These are phyloP conservation scores for Serripes groenlandicus DNA, from an alignment of 2,888 invertebrate genomes.

Conservation along the genomic window DNA sequence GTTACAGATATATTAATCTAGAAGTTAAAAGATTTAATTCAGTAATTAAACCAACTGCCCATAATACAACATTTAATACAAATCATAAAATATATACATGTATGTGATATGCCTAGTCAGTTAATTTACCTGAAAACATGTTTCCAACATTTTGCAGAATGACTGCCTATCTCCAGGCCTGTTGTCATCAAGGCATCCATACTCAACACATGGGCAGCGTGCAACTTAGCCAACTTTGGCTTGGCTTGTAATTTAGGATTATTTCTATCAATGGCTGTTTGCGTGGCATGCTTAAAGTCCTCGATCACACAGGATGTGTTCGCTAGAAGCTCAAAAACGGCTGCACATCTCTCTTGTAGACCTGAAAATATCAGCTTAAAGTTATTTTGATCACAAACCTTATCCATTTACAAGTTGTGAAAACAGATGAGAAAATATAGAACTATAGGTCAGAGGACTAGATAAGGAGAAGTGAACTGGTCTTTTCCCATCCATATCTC, in stretches of 20 bases:
- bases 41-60: no score
- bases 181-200: slow-evolving; percentile 95
- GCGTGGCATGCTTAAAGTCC: slow-evolving; percentile 79
- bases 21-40: no score
- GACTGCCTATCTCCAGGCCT: slow-evolving; percentile 96
- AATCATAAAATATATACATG: no score
- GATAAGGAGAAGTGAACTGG: no score
- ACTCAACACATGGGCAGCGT: slow-evolving; percentile 96
- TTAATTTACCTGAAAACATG: slow-evolving; percentile 93
- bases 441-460: no score
- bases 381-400: no score
- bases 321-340: slow-evolving; percentile 94
- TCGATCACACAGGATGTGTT: slow-evolving; percentile 94
- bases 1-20: no score
- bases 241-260: slow-evolving; percentile 67
- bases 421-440: no score
- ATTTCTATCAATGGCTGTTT: slow-evolving; percentile 44
- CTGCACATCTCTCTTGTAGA: slow-evolving; percentile 95
- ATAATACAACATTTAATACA: no score
- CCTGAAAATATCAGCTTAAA: slow-evolving; percentile 88
- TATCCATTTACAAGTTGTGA: no score
- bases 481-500: no score
- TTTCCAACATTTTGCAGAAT: slow-evolving; percentile 97
- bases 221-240: slow-evolving; percentile 88
- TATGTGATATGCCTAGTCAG: no score